Conservation (phyloP, 1,140 invertebrate species). For the Acromyrmex heyeri region DNA sequence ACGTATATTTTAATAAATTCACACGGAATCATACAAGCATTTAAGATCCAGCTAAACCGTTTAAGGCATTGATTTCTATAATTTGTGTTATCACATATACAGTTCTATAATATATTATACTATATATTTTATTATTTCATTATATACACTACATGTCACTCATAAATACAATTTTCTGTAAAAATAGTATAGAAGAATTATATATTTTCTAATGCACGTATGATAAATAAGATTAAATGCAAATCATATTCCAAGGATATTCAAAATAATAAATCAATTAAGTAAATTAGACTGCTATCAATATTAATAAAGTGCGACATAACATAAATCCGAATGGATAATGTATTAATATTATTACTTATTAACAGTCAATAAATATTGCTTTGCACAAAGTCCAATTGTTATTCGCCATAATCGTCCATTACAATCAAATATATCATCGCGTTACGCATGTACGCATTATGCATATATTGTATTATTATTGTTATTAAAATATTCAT, state of each 20-base stretch:
- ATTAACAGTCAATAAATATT: slow-evolving; percentile 57
- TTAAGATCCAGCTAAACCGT: too few relatives aligned
- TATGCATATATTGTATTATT: neutral
- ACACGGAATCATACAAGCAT: too few relatives aligned
- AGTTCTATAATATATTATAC: too few relatives aligned
- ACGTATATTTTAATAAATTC: neutral
- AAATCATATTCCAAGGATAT: neutral
- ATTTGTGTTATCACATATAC: too few relatives aligned
- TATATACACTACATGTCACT: neutral
- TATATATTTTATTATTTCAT: neutral
- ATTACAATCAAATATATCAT: slow-evolving; percentile 10
- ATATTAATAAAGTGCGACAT: slow-evolving; percentile 5
- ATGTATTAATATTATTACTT: slow-evolving; percentile 31
- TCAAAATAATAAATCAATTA: slow-evolving; percentile 27
- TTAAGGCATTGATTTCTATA: too few relatives aligned
- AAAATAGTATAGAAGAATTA: neutral
- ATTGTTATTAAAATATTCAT: slow-evolving; percentile 17
- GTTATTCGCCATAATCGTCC: neutral
- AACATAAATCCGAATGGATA: slow-evolving; percentile 40
- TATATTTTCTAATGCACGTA: neutral
- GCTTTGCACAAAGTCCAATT: slow-evolving; percentile 26
- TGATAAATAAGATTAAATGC: slow-evolving; percentile 10
- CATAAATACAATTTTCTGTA: neutral
- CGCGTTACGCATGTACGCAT: neutral
- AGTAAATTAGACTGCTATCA: slow-evolving; percentile 4